These are phyloP conservation scores for Sitta europaea DNA, from an alignment of 2,113 vertebrate species.

Conservation along the genomic window DNA sequence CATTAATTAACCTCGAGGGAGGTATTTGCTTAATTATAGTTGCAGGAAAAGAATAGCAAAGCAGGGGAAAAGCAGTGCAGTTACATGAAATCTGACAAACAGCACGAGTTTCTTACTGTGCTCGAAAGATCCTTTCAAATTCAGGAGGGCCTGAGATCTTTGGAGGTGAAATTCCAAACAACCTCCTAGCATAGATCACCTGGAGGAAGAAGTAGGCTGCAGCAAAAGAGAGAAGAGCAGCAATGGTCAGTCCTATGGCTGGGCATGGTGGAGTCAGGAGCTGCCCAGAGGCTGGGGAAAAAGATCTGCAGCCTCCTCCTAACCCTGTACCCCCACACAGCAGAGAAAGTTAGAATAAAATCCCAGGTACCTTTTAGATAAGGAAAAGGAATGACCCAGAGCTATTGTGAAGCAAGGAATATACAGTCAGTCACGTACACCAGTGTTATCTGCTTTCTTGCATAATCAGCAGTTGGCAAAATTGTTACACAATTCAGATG, in stretches of 20 bases:
- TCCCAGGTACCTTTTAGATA: not conserved
- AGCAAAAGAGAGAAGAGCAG: not conserved
- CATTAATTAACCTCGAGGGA: not conserved
- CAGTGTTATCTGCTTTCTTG: not conserved
- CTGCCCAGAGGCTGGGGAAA: not conserved
- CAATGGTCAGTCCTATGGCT: not conserved
- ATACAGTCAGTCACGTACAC: fast-evolving
- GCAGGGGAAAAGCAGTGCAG: not conserved
- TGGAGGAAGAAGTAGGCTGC: slow-evolving; percentile 89
- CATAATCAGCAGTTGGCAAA: not conserved
- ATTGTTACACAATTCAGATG: not conserved
- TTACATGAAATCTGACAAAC: not conserved
- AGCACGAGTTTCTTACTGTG: slow-evolving; percentile 80
- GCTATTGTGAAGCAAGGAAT: not conserved
- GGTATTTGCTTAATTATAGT: not conserved
- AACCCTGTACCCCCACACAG: fast-evolving
- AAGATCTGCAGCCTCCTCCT: not conserved
- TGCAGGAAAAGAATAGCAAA: not conserved
- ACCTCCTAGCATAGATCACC: slow-evolving; percentile 85
- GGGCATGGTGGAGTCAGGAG: not conserved
- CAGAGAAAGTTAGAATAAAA: not conserved
- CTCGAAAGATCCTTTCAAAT: slow-evolving; percentile 88
- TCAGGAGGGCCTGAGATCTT: slow-evolving; percentile 78
- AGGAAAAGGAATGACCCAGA: not conserved
- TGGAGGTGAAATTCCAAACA: slow-evolving; percentile 79